These are phyloP conservation scores for Cephus pulcher DNA, from an alignment of 2,888 invertebrate genomes.

Conservation along the genomic window DNA sequence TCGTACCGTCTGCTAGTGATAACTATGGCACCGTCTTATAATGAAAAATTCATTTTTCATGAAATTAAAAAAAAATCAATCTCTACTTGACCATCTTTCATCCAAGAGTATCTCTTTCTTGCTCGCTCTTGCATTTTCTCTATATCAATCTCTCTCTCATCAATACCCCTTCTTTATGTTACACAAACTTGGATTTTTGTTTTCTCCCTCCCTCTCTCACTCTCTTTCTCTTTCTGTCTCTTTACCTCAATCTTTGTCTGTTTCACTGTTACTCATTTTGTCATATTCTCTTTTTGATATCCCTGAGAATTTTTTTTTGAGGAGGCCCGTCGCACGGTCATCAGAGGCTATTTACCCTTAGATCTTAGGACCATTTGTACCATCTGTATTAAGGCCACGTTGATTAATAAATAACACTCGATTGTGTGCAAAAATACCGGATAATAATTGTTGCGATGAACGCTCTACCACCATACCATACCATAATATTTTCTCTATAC, in stretches of 20 bases:
- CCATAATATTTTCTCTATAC: not conserved
- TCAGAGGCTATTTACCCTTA: conserved; percentile 33
- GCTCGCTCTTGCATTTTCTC: conserved; percentile 13
- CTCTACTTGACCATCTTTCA: not conserved
- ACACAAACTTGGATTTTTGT: conserved; percentile 12
- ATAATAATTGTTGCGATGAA: conserved; percentile 21
- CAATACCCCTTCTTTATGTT: conserved; percentile 5
- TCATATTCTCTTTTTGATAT: not conserved
- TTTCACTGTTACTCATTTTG: not conserved
- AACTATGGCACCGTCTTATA: not conserved
- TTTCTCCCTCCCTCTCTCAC: not conserved
- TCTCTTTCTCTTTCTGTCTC: conserved; percentile 7
- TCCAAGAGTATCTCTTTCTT: conserved; percentile 8
- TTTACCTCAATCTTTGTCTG: conserved; percentile 23
- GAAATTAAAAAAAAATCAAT: not conserved
- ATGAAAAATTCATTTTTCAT: not conserved
- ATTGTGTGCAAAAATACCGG: conserved; percentile 27
- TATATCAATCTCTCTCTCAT: not conserved
- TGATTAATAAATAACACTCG: conserved; percentile 51
- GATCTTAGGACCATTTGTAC: conserved; percentile 64
- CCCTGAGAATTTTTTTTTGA: not conserved
- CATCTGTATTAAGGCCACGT: conserved; percentile 62
- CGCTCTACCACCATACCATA: not conserved
- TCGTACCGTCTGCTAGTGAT: not conserved
- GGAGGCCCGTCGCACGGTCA: not conserved